These are phyloP conservation scores for Eristalis tenax DNA, from an alignment of 2,888 invertebrate genomes.

Conservation along the genomic window DNA sequence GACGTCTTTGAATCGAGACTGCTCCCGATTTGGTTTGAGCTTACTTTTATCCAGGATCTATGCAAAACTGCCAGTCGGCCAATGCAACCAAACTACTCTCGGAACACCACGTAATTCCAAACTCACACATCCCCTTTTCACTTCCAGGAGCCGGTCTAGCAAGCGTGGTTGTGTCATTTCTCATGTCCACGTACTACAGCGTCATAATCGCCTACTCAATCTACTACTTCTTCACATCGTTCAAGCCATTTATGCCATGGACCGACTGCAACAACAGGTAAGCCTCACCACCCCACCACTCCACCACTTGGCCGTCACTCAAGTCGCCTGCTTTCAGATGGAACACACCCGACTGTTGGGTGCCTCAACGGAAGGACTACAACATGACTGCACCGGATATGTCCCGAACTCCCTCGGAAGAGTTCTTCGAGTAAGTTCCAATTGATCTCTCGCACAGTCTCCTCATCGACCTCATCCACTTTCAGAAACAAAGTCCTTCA, in stretches of 20 bases:
- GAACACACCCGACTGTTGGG: slow-evolving; percentile 94
- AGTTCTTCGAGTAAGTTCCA: slow-evolving; percentile 91
- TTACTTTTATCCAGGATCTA: background rate
- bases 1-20: background rate
- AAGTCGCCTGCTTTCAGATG: slow-evolving; percentile 75
- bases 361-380: slow-evolving; percentile 83
- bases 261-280: slow-evolving; percentile 90
- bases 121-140: background rate
- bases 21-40: too few species aligned
- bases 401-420: slow-evolving; percentile 93
- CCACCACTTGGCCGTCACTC: too few species aligned
- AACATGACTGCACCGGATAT: slow-evolving; percentile 87
- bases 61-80: too few species aligned
- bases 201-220: slow-evolving; percentile 97
- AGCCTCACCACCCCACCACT: background rate
- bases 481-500: slow-evolving; percentile 92
- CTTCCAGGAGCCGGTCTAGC: slow-evolving; percentile 93
- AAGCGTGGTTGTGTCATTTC: slow-evolving; percentile 95
- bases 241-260: slow-evolving; percentile 94
- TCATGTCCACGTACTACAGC: slow-evolving; percentile 97
- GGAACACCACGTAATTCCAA: background rate
- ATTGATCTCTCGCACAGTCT: slow-evolving; percentile 74
- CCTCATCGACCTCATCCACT: slow-evolving; percentile 69
- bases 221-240: slow-evolving; percentile 95
- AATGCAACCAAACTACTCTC: too few species aligned